These are phyloP conservation scores for Alaudala cheleensis DNA, from an alignment of 2,113 vertebrate species.

Conservation along the genomic window DNA sequence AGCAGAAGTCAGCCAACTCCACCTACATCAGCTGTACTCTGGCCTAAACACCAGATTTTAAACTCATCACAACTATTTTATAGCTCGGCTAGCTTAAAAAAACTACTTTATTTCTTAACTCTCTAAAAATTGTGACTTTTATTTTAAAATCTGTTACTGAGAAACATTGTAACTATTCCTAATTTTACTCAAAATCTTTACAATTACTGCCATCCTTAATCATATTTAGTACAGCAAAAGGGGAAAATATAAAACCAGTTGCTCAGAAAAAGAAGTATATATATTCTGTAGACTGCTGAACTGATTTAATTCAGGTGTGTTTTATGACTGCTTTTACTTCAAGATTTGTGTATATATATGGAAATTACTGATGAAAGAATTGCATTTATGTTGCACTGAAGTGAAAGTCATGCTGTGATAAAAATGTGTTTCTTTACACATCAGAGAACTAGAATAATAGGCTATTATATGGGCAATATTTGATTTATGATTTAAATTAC, in stretches of 20 bases:
- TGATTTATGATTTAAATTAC: background rate
- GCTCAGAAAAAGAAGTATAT: background rate
- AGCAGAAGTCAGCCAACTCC: background rate
- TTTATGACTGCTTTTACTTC: constrained; percentile 14
- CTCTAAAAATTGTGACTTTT: background rate
- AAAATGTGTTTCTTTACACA: constrained; percentile 43
- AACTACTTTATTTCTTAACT: background rate
- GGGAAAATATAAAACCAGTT: background rate
- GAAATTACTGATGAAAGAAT: constrained; percentile 50
- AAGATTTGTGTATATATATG: background rate
- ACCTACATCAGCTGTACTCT: background rate
- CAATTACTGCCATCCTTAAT: background rate
- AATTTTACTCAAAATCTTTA: background rate
- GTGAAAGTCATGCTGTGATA: constrained; percentile 39
- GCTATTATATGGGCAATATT: background rate
- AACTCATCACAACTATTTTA: background rate
- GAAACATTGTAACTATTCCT: background rate
- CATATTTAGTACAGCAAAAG: background rate
- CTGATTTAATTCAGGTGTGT: background rate
- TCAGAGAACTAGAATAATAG: constrained; percentile 53
- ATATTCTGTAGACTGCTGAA: background rate
- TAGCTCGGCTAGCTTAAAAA: background rate
- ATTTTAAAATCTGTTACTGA: background rate
- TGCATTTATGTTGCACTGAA: constrained; percentile 6
- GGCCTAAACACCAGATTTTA: background rate